Evolutionary conservation across 2,888 invertebrate genomes (phyloP).

Genomic region (Cremastinae sp.): DNA sequence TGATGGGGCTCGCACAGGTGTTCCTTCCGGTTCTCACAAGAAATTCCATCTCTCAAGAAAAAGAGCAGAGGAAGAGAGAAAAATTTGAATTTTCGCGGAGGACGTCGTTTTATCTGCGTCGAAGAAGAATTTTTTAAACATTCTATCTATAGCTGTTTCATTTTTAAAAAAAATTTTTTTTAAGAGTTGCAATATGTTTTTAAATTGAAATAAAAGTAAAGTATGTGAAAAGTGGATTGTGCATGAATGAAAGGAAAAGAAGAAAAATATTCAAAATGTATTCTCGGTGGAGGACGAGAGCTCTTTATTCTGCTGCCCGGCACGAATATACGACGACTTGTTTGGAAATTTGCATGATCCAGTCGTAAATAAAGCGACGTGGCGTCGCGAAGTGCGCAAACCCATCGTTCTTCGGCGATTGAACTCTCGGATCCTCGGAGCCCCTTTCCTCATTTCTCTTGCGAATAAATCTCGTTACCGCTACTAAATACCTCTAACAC

Average conservation of each 20-base stretch:
- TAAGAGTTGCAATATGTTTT: too few relatives aligned
- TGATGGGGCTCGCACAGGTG: slow-evolving; percentile 51
- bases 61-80: too few relatives aligned
- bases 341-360: slow-evolving; percentile 53
- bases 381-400: slow-evolving; percentile 30
- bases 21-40: slow-evolving; percentile 14
- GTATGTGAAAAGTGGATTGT: too few relatives aligned
- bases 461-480: too few relatives aligned
- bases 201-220: too few relatives aligned
- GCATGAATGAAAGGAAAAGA: too few relatives aligned
- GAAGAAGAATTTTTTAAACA: too few relatives aligned
- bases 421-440: slow-evolving; percentile 11
- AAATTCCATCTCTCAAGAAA: slow-evolving; percentile 29
- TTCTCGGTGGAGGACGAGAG: slow-evolving; percentile 20
- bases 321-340: slow-evolving; percentile 19
- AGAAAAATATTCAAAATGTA: background rate
- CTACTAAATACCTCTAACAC: too few relatives aligned
- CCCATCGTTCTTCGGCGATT: slow-evolving; percentile 39
- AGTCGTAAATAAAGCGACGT: slow-evolving; percentile 44
- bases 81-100: too few relatives aligned
- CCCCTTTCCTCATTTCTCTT: slow-evolving; percentile 9
- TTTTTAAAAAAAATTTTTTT: too few relatives aligned
- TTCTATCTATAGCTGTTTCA: too few relatives aligned
- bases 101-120: too few relatives aligned
- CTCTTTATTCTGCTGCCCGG: background rate